Evolutionary conservation across 2,797 vertebrate genomes (phyloP).

Genomic region (Pangasius sanitwongsei): DNA sequence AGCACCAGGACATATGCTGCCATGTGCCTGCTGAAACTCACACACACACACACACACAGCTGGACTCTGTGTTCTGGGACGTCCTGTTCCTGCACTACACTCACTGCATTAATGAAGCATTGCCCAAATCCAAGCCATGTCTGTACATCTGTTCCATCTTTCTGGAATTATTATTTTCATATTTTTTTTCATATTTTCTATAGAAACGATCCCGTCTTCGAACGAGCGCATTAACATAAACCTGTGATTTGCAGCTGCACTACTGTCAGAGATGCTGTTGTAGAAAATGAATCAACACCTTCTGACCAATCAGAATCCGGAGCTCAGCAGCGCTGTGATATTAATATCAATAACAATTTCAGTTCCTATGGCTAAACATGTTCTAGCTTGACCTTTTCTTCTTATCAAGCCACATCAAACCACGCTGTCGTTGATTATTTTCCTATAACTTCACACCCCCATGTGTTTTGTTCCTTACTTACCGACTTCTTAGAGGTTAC

Average conservation of each 20-base stretch:
- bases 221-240: not conserved
- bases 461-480: not conserved
- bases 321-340: not conserved
- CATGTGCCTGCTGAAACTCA: not conserved
- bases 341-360: not conserved
- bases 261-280: not conserved
- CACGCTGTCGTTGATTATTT: not conserved
- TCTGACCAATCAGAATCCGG: not conserved
- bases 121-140: not conserved
- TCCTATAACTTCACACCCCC: not conserved
- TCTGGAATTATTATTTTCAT: not conserved
- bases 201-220: not conserved
- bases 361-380: not conserved
- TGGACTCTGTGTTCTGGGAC: conserved; percentile 4
- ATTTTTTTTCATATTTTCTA: too few species aligned
- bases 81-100: not conserved
- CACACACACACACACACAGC: not conserved
- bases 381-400: not conserved
- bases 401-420: not conserved
- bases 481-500: not conserved
- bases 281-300: not conserved
- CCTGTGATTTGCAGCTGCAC: too few species aligned
- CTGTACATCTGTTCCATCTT: not conserved
- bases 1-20: not conserved
- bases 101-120: not conserved